Conservation (phyloP, 2,888 invertebrate species). For the Drosophila flavopinicola region DNA sequence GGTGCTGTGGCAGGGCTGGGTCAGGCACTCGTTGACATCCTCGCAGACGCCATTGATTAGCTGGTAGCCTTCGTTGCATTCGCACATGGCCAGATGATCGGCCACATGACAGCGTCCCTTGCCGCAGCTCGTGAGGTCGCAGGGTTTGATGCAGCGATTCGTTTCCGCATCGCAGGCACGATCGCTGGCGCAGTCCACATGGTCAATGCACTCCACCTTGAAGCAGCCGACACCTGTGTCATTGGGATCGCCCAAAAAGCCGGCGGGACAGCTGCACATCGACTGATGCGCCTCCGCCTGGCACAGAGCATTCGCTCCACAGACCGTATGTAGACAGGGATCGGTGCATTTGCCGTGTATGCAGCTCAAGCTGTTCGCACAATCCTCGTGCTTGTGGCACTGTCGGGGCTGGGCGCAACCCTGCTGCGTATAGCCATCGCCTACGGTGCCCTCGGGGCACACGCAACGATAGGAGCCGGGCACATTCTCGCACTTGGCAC, state of each 20-base stretch:
- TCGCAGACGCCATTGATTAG: conserved; percentile 88
- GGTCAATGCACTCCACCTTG: conserved; percentile 93
- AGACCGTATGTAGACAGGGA: conserved; percentile 90
- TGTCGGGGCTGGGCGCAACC: conserved; percentile 92
- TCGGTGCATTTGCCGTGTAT: conserved; percentile 91
- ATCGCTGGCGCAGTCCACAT: conserved; percentile 90
- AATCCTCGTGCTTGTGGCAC: conserved; percentile 90
- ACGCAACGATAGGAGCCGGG: conserved; percentile 92
- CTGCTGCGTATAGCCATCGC: conserved; percentile 88
- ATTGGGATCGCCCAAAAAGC: conserved; percentile 92
- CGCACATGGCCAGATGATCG: conserved; percentile 90
- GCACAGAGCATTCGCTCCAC: conserved; percentile 92
- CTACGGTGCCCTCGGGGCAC: conserved; percentile 92
- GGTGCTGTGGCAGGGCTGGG: conserved; percentile 91
- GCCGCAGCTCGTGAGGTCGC: conserved; percentile 91
- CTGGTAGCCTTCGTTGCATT: conserved; percentile 90
- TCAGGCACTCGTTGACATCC: conserved; percentile 92
- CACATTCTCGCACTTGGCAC: conserved; percentile 91
- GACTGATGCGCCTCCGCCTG: conserved; percentile 89
- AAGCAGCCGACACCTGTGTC: conserved; percentile 92
- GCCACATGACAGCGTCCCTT: conserved; percentile 91
- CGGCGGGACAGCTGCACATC: conserved; percentile 91
- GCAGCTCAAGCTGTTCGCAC: conserved; percentile 91
- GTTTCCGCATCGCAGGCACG: conserved; percentile 90
- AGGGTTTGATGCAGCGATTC: conserved; percentile 93